Percentiles rank a stretch among this genome's conserved stretches.
Evolutionary conservation across 2,797 vertebrate species (phyloP).

Genomic region (Sebastes hubbsi): DNA sequence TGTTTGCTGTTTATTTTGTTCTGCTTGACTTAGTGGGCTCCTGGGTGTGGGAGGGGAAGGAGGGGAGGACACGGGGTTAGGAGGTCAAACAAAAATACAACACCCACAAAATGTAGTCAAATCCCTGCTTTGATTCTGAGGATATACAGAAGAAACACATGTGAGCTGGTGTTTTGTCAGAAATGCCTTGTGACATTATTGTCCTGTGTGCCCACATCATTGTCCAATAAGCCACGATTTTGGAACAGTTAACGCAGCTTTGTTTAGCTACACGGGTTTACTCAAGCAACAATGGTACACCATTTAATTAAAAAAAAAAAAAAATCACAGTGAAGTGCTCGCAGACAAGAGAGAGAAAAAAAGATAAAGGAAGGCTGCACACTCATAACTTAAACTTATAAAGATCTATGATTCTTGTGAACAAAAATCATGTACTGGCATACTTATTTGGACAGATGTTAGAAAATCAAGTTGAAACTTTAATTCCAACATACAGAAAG

Average conservation of each 20-base stretch:
- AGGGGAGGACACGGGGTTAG: constrained; percentile 21
- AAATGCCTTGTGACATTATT: background rate
- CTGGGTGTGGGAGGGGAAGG: constrained; percentile 4
- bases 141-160: background rate
- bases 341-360: background rate
- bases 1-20: constrained; percentile 69
- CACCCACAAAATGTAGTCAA: constrained; percentile 18
- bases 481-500: too few species aligned
- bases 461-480: too few species aligned
- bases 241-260: background rate
- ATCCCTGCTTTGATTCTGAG: constrained; percentile 29
- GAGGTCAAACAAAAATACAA: constrained; percentile 61
- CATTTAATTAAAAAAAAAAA: background rate
- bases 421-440: too few species aligned
- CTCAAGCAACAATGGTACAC: background rate
- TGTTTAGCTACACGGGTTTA: background rate
- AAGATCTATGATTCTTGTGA: too few species aligned
- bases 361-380: background rate
- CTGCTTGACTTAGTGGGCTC: constrained; percentile 41
- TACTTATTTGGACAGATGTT: too few species aligned
- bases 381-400: background rate
- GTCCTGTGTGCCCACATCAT: background rate
- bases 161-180: background rate
- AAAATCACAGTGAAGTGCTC: background rate
- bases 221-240: background rate